Evolutionary conservation across 2,888 invertebrate species (phyloP), one percentile per base, ranked within the genome.

Genomic region (Trichopria drosophilae): DNA sequence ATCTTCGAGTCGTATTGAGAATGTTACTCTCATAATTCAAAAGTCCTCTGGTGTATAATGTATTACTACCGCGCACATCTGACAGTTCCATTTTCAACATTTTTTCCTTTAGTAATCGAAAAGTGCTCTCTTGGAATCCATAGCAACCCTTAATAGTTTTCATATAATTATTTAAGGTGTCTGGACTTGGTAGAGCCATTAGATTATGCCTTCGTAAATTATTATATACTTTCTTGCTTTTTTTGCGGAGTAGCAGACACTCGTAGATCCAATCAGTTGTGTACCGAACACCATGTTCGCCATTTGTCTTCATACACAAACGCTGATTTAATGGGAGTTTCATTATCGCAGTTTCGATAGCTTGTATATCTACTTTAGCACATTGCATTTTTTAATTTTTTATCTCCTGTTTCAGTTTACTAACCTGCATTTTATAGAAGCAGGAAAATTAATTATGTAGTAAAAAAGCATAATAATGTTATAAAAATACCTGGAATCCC

Each of bases 61-160:
- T n/a, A n/a, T n/a, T n/a, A n/a, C n/a, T 35, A 43, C 50, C 50
- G 43, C 43, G 50, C 22, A 22, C 51, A 43, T 51, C 52, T n/a
- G 15, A 23, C 5, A 23, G 23, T 40, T 48, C 34, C 44, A 49
- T 40, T 2, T 23, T n/a, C 12, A 10, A 10, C 12, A 35, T 18
- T 29, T 53, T 48, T 34, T 49, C 28, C 23, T 45, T 26, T 32
- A 48, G 6, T 10, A 48, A n/a, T 24, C 40, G 5, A 32, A 53
- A 53, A 6, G 40, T 36, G 19, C 10, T 32, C 22, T 10, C 6
- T 23, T 45, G 31, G 36, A 53, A 50, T 23, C 53, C 53, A 29
- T 53, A 53, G 18, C 24, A 35, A 15, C 49, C 45, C 20, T 26
- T 16, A 6, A 53, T 49, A n/a, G 16, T 43, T 35, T 35, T 35